Evolutionary conservation across 37 sponge, comb jelly and placozoan species (phyloP).

Genomic region (Agelas oroides): DNA sequence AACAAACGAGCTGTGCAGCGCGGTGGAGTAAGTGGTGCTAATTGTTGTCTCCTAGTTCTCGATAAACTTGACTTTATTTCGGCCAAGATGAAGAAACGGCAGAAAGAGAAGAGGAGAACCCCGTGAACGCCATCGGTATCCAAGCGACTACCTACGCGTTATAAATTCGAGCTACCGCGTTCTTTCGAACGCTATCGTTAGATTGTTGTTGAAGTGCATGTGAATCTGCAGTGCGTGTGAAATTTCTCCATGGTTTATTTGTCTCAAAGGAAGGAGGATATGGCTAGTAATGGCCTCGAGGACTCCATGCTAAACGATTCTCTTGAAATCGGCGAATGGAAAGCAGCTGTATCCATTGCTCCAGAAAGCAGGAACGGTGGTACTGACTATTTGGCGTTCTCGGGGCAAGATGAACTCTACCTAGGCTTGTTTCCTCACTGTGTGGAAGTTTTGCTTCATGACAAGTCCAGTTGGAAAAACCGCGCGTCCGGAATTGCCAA

Average conservation of each 20-base stretch:
- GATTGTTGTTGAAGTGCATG: too few relatives aligned
- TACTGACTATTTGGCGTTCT: slow-evolving; percentile 12
- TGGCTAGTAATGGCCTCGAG: slow-evolving; percentile 17
- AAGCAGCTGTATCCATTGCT: not conserved
- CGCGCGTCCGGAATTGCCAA: slow-evolving; percentile 32
- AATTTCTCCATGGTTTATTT: not conserved
- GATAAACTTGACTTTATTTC: too few relatives aligned
- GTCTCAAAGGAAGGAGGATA: not conserved
- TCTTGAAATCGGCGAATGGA: slow-evolving; percentile 14
- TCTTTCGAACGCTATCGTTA: too few relatives aligned
- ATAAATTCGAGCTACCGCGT: too few relatives aligned
- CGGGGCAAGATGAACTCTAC: slow-evolving; percentile 8
- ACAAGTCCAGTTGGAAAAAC: slow-evolving; percentile 40
- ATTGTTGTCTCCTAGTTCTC: too few relatives aligned
- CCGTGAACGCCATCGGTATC: too few relatives aligned
- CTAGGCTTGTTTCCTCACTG: slow-evolving; percentile 33
- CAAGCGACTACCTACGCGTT: too few relatives aligned
- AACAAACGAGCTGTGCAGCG: too few relatives aligned
- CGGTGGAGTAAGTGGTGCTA: too few relatives aligned
- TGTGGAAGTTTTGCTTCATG: slow-evolving; percentile 10
- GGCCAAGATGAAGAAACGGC: too few relatives aligned
- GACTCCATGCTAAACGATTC: slow-evolving; percentile 33
- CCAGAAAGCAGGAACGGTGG: slow-evolving; percentile 12
- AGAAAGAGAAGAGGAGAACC: too few relatives aligned
- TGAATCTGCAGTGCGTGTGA: too few relatives aligned